Evolutionary conservation across 2,113 vertebrate species (phyloP).

Genomic region (Ahaetulla prasina): DNA sequence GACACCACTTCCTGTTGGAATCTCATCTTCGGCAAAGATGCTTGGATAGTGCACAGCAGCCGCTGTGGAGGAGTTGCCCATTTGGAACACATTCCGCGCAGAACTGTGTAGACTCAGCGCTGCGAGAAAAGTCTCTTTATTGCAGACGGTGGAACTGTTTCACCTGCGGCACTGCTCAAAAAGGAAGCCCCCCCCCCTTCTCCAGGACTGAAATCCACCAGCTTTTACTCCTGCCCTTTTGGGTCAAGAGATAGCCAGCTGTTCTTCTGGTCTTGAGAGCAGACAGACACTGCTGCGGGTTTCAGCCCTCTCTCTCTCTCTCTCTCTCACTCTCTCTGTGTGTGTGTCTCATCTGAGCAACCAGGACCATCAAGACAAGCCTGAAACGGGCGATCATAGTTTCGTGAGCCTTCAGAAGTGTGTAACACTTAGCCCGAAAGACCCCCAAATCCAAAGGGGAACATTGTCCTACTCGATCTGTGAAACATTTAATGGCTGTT

Average conservation of each 20-base stretch:
- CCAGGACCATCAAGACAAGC: too few relatives aligned
- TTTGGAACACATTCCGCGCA: neutral
- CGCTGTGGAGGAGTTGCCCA: neutral
- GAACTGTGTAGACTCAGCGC: neutral
- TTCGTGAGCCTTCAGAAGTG: neutral
- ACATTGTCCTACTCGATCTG: neutral
- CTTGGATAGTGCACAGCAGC: accelerated
- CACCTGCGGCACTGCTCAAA: neutral
- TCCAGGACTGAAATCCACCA: neutral
- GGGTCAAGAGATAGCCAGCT: neutral
- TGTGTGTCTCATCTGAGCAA: neutral
- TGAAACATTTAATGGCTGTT: neutral
- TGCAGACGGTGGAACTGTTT: neutral
- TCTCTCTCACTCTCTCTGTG: too few relatives aligned
- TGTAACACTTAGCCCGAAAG: neutral
- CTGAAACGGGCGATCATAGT: too few relatives aligned
- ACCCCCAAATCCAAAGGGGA: neutral
- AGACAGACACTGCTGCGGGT: accelerated
- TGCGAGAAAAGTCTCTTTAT: neutral
- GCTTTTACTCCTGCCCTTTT: neutral
- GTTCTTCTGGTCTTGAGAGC: neutral
- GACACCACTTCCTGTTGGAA: accelerated
- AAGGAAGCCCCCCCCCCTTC: neutral
- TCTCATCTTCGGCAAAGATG: neutral
- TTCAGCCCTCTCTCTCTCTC: neutral